Percentiles rank a stretch among this genome's conserved stretches.
Evolutionary conservation across 2,888 invertebrate genomes (phyloP).

Genomic region (Melipona beecheii): DNA sequence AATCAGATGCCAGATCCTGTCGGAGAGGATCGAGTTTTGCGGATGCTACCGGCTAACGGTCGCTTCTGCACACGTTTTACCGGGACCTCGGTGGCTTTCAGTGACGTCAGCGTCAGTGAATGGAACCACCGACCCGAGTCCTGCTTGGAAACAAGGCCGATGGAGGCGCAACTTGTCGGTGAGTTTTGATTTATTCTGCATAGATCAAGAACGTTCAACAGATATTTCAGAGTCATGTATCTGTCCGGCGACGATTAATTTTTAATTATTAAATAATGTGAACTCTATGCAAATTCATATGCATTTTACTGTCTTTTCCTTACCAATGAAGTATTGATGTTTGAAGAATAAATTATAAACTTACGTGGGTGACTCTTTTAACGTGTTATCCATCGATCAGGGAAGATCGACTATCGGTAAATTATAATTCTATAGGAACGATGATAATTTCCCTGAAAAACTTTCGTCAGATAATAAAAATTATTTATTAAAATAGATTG

Average conservation of each 20-base stretch:
- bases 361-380: background rate
- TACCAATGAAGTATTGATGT: background rate
- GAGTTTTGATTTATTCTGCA: conserved; percentile 2
- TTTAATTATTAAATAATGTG: background rate
- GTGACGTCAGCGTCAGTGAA: conserved; percentile 66
- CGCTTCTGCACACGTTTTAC: conserved; percentile 33
- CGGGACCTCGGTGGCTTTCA: conserved; percentile 43
- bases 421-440: background rate
- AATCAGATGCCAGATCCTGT: conserved; percentile 68
- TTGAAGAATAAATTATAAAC: background rate
- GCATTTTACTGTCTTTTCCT: background rate
- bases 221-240: background rate
- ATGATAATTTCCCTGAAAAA: too few species aligned
- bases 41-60: conserved; percentile 72
- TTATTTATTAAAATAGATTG: too few species aligned
- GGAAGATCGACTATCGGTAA: conserved; percentile 13
- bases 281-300: too few species aligned
- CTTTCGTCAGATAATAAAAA: too few species aligned
- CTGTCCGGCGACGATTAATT: background rate
- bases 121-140: conserved; percentile 33
- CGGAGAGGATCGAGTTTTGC: conserved; percentile 44
- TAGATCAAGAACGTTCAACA: conserved; percentile 1
- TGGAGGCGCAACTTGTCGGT: conserved; percentile 57
- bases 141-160: conserved; percentile 39
- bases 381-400: background rate